Conservation (phyloP, 1,140 invertebrate species). For the Propsilocerus akamusi region DNA sequence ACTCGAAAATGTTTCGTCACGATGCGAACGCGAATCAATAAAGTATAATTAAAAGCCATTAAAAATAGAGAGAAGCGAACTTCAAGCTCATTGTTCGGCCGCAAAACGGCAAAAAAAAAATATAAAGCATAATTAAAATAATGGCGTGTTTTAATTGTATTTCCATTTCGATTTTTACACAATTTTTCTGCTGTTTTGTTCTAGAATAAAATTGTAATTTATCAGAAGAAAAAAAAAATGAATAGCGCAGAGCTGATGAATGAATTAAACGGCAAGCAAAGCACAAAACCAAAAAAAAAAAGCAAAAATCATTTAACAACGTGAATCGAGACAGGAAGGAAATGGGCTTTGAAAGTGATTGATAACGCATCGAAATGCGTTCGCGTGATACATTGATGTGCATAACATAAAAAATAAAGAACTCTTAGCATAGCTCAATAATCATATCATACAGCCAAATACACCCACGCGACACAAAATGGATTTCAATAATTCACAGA, state of each 20-base stretch:
- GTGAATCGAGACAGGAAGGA: slow-evolving; percentile 5
- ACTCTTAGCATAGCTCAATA: too few species aligned
- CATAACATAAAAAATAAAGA: too few species aligned
- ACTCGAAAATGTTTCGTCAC: too few species aligned
- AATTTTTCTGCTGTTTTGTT: not conserved
- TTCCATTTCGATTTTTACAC: not conserved
- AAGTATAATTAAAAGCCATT: slow-evolving; percentile 1
- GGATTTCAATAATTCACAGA: too few species aligned
- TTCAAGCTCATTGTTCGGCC: not conserved
- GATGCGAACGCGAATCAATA: slow-evolving; percentile 1
- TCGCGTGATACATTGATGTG: slow-evolving; percentile 7
- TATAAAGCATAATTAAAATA: not conserved
- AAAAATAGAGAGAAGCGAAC: not conserved
- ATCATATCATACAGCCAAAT: too few species aligned
- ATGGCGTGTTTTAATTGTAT: slow-evolving; percentile 2
- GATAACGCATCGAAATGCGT: slow-evolving; percentile 8
- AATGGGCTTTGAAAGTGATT: slow-evolving; percentile 5
- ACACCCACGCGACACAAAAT: too few species aligned
- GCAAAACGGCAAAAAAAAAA: not conserved
- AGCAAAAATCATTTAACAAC: not conserved
- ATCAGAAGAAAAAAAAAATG: not conserved
- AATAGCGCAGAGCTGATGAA: not conserved
- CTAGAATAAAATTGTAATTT: not conserved
- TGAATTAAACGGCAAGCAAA: not conserved
- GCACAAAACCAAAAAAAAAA: too few species aligned